Base-by-base conservation (phyloP, 1,140 invertebrate species). In the Bombus fervidus region DNA sequence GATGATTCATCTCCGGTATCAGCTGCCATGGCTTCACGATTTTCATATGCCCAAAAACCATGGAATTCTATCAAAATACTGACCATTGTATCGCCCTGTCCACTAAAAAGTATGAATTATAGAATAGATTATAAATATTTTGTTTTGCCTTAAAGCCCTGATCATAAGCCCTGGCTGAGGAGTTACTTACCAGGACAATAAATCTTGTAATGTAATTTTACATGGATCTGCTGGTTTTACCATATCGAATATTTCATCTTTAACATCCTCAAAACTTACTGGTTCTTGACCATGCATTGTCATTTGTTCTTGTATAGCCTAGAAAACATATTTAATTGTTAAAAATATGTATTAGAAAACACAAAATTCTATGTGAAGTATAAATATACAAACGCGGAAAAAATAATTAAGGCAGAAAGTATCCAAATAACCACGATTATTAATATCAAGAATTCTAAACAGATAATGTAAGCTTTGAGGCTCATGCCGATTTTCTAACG, bases 181-280 rank as follows among this genome's bases (percentile, higher is more conserved):
- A 15, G 25, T 39, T 86, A 66, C 31, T 69, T 92, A 96, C 95
- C 96, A 96, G 13, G 94, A 93, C 10, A 97, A 93, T 76, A 99
- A 95, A 96, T 99, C 99, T 91, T 97, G 96, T 3, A 99, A 94
- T 0, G 98, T 99, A 87, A 99, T 99, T 93, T 97, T 97, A 9
- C 96, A 95, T 0, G 98, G 97, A 95, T 99, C 96, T 79, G 96
- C 96, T 3, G 99, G 98, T 91, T 98, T 98, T 0, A 99, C 98
- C 98, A 99, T 99, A 95, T 99, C 99, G 96, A 99, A 99, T 90
- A 99, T 98, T 95, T 99, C 98, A 95, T 99, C 98, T 95, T 99
- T 99, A 0, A 99, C 97, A 96, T 99, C 98, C 89, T 98, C 97
- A 95, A 99, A 99, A 87, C 97, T 97, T 2, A 99, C 97, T 3